Evolutionary conservation across 2,888 invertebrate species (phyloP), one percentile per base, ranked within the genome.

Genomic region (Caenorhabditis doughertyi): DNA sequence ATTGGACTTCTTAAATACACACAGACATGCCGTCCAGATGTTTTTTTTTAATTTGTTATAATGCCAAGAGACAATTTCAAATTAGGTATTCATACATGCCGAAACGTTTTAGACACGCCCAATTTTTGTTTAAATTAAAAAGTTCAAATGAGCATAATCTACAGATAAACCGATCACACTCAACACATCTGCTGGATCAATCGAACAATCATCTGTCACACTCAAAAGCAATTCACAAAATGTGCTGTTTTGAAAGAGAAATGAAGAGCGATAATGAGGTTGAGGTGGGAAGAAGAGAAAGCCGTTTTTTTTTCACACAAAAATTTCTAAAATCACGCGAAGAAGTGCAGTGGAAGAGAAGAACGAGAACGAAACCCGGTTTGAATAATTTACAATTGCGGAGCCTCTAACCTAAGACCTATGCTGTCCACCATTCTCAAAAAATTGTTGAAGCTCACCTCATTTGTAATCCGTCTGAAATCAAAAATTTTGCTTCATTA

Each of bases 341-440:
- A 39, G 39, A 76, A 76, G 76, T 76, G 76, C 76, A 68, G 35
- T 27, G 32, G 23, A 42, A 16, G 39, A 25, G 64, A 67, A 76
- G 51, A 68, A 74, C 71, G 55, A 74, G 56, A 64, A 77, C 60
- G 68, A 60, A 77, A 77, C 77, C 68, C n/a, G n/a, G 55, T 62
- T 32, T 77, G 67, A 77, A 77, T 77, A 51, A 77, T 77, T 77
- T 18, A 77, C 58, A 29, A 49, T 47, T 58, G 25, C 65, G 56
- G 13, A 62, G 47, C 58, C 27, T 8, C 62, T 53, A 72, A 35
- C 60, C 51, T 51, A 65, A 29, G 29, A 8, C 27, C 16, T 18
- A 23, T 44, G 35, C 5, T 16, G 32, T 9, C 32, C 23, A 47
- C 21, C n/a, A 44, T 67, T 56, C 44, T 44, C 44, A 1, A 3